A percentile compares a stretch with the other conserved stretches of the same genome.
Conservation (phyloP, 2,113 vertebrate species). For the Seriola dumerili region DNA sequence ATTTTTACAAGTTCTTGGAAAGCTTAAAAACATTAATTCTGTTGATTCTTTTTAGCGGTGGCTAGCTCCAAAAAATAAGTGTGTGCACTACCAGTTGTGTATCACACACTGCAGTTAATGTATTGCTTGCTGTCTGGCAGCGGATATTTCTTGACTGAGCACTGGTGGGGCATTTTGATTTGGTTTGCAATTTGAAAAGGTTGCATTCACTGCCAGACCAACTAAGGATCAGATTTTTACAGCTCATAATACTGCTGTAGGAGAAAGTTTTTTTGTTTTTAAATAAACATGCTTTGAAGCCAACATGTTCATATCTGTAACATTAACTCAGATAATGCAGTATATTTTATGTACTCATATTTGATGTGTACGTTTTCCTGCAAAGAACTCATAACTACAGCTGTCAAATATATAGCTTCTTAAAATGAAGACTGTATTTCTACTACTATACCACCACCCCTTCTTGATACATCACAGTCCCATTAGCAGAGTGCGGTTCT, state of each 20-base stretch:
- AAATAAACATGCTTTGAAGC: neutral
- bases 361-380: neutral
- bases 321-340: neutral
- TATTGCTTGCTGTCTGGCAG: neutral
- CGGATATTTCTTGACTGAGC: neutral
- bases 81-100: neutral
- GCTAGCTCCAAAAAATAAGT: neutral
- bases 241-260: neutral
- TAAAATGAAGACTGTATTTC: neutral
- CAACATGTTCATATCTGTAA: neutral
- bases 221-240: neutral
- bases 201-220: neutral
- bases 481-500: neutral
- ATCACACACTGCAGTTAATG: neutral
- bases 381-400: neutral
- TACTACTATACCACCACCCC: no score
- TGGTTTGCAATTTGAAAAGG: neutral
- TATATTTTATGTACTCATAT: neutral
- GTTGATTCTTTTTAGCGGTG: neutral
- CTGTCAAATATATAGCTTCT: neutral
- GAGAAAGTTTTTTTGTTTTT: neutral
- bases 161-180: neutral
- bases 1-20: constrained; percentile 5
- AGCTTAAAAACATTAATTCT: neutral
- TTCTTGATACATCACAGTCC: neutral